These are phyloP conservation scores for Nesidiocoris tenuis DNA, from an alignment of 2,888 invertebrate genomes.

Conservation along the genomic window DNA sequence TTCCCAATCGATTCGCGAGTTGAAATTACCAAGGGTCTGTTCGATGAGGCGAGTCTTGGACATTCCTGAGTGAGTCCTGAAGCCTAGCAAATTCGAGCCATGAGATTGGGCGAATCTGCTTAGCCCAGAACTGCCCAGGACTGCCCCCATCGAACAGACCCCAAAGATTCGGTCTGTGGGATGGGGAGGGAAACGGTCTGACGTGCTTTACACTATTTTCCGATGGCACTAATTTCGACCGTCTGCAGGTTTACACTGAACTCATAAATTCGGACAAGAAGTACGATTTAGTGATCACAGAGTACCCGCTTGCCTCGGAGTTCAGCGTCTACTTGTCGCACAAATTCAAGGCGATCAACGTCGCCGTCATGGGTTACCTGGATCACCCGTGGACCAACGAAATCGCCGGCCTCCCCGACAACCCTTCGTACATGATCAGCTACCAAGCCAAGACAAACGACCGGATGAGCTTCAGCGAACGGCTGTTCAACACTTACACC, in stretches of 20 bases:
- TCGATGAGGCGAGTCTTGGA: too few species aligned
- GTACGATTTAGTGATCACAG: constrained; percentile 39
- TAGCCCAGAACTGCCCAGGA: too few species aligned
- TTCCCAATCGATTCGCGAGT: too few species aligned
- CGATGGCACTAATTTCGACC: too few species aligned
- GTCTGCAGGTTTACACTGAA: constrained; percentile 18
- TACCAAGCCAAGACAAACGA: constrained; percentile 7
- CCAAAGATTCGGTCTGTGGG: too few species aligned
- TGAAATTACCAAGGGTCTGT: too few species aligned
- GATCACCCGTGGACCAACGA: constrained; percentile 36
- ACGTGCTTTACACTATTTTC: too few species aligned
- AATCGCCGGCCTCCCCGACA: constrained; percentile 40
- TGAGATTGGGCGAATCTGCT: too few species aligned
- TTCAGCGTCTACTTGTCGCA: constrained; percentile 36
- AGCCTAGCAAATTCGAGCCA: too few species aligned
- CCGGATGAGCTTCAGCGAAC: constrained; percentile 12
- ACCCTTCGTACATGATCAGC: constrained; percentile 41
- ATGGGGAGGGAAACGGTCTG: too few species aligned
- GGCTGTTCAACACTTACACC: constrained; percentile 34
- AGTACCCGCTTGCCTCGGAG: constrained; percentile 33
- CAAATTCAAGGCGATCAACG: constrained; percentile 22
- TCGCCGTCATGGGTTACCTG: constrained; percentile 29
- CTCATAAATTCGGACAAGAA: constrained; percentile 36
- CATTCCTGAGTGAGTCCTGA: too few species aligned
- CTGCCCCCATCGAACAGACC: too few species aligned